phyloP scores from a whole-genome alignment of 1,140 invertebrate species.

The Chrysomallon squamiferum region DNA sequence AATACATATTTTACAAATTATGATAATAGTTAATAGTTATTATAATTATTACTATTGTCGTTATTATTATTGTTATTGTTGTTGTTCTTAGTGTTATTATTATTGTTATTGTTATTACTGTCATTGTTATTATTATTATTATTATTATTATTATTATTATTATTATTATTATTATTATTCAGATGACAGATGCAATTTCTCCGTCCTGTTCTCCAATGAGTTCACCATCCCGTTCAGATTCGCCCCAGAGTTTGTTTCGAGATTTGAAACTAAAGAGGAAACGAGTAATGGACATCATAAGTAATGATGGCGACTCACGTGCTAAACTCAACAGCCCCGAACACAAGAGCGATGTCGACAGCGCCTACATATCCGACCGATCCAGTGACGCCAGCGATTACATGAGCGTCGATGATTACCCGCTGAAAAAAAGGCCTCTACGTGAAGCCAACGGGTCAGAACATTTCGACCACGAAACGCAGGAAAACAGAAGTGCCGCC shows the following conservation, averaged over 20 bases:
- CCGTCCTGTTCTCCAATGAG: no score
- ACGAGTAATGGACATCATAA: constrained; percentile 24
- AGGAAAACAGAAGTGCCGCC: background rate
- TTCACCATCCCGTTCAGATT: no score
- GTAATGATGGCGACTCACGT: constrained; percentile 7
- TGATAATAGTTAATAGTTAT: no score
- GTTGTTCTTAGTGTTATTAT: no score
- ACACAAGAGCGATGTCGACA: constrained; percentile 28
- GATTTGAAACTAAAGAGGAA: constrained; percentile 44
- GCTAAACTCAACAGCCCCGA: constrained; percentile 22
- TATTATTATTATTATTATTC: background rate
- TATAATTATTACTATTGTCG: no score
- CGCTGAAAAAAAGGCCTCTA: background rate
- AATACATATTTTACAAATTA: no score
- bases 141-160: no score
- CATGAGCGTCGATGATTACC: constrained; percentile 6
- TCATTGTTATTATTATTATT: no score
- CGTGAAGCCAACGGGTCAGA: background rate
- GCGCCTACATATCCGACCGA: constrained; percentile 27
- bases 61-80: background rate
- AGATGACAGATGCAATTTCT: background rate
- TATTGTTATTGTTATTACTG: no score
- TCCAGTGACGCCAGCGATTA: constrained; percentile 12
- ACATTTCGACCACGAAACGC: background rate
- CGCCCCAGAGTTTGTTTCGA: constrained; percentile 29